These are phyloP conservation scores for Hucho hucho DNA, from an alignment of 2,113 vertebrate genomes.

Conservation along the genomic window DNA sequence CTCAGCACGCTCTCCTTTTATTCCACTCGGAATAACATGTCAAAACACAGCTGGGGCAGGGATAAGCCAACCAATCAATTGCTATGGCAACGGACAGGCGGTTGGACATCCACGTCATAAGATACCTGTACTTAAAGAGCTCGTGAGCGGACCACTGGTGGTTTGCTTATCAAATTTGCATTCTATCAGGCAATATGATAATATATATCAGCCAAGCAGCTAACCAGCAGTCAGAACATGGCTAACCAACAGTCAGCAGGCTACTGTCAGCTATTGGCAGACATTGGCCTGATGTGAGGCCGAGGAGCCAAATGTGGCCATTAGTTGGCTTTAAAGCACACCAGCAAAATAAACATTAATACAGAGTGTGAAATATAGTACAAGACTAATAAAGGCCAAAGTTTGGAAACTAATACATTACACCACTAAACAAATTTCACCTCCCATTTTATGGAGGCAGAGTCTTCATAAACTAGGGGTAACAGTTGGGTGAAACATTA, in stretches of 20 bases:
- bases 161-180: too few species aligned
- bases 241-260: too few species aligned
- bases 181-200: too few species aligned
- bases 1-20: conserved; percentile 36
- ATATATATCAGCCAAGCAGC: too few species aligned
- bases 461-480: background rate
- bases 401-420: too few species aligned
- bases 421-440: too few species aligned
- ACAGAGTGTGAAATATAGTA: background rate
- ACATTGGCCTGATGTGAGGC: conserved; percentile 47
- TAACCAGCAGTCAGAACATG: too few species aligned
- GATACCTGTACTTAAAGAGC: too few species aligned
- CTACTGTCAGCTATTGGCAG: conserved; percentile 7
- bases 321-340: conserved; percentile 58
- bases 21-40: conserved; percentile 58
- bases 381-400: too few species aligned
- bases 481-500: conserved; percentile 2
- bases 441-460: background rate
- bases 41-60: conserved; percentile 39
- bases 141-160: too few species aligned
- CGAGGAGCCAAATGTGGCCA: conserved; percentile 25
- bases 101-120: background rate
- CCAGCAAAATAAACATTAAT: conserved; percentile 21
- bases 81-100: conserved; percentile 36
- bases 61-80: conserved; percentile 47